A percentile compares a stretch with the other conserved stretches of the same genome.
Conservation (phyloP, 30 jellyfish, hydroid and myxozoan species). For the Aurelia aurita complex sp. Pacific region DNA sequence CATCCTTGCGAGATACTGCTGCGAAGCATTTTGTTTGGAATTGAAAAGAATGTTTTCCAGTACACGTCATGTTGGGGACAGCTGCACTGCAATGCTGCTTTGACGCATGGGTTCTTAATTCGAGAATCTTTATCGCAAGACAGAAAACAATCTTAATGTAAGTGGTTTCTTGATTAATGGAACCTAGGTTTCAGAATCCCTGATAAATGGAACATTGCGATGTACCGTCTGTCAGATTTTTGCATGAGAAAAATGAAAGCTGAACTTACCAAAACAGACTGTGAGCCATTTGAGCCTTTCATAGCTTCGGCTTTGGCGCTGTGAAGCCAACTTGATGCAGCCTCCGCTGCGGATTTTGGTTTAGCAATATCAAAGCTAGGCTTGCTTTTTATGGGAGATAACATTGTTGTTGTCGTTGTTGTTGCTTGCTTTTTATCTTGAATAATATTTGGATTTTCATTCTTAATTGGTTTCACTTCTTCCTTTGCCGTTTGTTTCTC, state of each 20-base stretch:
- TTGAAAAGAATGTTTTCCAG: no score
- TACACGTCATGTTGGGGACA: no score
- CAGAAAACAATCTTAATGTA: no score
- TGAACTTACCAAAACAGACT: slow-evolving; percentile 22
- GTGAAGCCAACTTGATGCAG: slow-evolving; percentile 76
- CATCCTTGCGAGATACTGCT: no score
- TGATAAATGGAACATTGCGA: no score
- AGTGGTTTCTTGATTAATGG: no score
- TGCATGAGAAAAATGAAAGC: background rate
- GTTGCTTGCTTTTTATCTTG: background rate
- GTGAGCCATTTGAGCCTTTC: background rate
- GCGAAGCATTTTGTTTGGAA: no score
- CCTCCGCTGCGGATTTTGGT: slow-evolving; percentile 55
- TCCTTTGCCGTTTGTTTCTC: background rate
- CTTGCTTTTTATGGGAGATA: slow-evolving; percentile 12
- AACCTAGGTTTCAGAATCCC: no score
- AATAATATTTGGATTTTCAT: background rate
- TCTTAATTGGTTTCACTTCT: background rate
- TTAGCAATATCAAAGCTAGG: background rate
- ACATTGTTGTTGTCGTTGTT: background rate
- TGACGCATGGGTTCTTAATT: no score
- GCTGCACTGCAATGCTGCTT: no score
- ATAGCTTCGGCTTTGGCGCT: slow-evolving; percentile 67
- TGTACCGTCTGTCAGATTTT: background rate
- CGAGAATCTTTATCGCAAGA: no score